These are phyloP conservation scores for Rallus limicola DNA, from an alignment of 2,113 vertebrate species.

Conservation along the genomic window DNA sequence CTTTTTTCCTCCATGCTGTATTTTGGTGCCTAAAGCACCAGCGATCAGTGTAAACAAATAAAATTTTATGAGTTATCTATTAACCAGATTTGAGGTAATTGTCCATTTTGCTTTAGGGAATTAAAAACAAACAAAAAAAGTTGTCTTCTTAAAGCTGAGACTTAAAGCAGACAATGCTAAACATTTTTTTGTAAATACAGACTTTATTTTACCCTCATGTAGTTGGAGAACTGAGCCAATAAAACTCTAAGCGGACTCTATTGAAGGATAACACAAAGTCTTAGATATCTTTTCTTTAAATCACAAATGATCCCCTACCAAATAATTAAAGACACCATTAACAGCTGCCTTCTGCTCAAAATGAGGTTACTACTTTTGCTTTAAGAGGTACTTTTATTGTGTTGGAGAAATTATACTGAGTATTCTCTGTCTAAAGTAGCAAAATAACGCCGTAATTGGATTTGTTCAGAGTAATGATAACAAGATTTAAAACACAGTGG, in stretches of 20 bases:
- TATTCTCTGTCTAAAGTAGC: constrained; percentile 40
- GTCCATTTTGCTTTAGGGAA: neutral
- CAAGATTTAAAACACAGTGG: constrained; percentile 64
- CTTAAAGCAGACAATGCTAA: neutral
- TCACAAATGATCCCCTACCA: neutral
- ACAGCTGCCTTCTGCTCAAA: neutral
- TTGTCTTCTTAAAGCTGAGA: neutral
- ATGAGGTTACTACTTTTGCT: constrained; percentile 42
- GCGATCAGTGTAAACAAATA: neutral
- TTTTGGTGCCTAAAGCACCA: neutral
- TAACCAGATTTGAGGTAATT: neutral
- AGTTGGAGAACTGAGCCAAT: neutral
- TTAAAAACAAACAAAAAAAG: neutral
- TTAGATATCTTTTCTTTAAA: neutral
- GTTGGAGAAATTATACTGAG: constrained; percentile 41
- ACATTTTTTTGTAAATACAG: neutral
- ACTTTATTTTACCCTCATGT: neutral
- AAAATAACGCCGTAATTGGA: constrained; percentile 69
- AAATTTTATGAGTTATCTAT: neutral
- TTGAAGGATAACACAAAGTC: neutral
- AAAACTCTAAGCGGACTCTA: neutral
- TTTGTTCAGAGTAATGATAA: constrained; percentile 67
- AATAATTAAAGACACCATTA: constrained; percentile 40
- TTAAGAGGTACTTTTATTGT: constrained; percentile 35
- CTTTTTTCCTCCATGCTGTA: neutral